These are phyloP conservation scores for Paedocypris micromegethes DNA, from an alignment of 2,797 vertebrate genomes.

Conservation along the genomic window DNA sequence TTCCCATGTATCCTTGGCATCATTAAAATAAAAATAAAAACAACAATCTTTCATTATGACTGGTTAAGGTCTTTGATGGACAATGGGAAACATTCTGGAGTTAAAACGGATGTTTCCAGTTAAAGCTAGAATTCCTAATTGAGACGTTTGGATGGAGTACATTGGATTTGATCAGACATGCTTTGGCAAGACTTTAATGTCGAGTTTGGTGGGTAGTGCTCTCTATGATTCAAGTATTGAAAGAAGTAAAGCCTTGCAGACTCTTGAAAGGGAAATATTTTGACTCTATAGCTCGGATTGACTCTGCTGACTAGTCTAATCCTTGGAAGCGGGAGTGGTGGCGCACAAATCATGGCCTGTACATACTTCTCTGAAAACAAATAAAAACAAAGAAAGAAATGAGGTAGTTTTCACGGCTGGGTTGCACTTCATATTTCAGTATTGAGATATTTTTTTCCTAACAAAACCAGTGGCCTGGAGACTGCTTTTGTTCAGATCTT, in stretches of 20 bases:
- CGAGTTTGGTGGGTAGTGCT: constrained; percentile 9
- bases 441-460: constrained; percentile 42
- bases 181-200: constrained; percentile 36
- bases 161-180: constrained; percentile 11
- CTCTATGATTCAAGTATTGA: constrained; percentile 32
- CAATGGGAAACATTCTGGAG: neutral
- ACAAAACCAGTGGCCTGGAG: constrained; percentile 19
- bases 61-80: neutral
- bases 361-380: constrained; percentile 33
- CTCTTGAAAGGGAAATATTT: constrained; percentile 7
- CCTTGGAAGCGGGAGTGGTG: constrained; percentile 27
- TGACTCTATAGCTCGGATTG: constrained; percentile 22
- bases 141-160: neutral
- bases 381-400: constrained; percentile 37
- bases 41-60: too few relatives aligned
- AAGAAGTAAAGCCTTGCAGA: constrained; percentile 33
- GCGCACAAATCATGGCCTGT: constrained; percentile 32
- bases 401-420: constrained; percentile 52
- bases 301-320: constrained; percentile 28
- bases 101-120: too few relatives aligned
- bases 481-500: constrained; percentile 12
- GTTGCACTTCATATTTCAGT: constrained; percentile 52
- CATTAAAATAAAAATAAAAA: too few relatives aligned
- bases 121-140: too few relatives aligned
- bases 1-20: too few relatives aligned